phyloP scores from a whole-genome alignment of 2,888 invertebrate species.

The Tetramorium bicarinatum region DNA sequence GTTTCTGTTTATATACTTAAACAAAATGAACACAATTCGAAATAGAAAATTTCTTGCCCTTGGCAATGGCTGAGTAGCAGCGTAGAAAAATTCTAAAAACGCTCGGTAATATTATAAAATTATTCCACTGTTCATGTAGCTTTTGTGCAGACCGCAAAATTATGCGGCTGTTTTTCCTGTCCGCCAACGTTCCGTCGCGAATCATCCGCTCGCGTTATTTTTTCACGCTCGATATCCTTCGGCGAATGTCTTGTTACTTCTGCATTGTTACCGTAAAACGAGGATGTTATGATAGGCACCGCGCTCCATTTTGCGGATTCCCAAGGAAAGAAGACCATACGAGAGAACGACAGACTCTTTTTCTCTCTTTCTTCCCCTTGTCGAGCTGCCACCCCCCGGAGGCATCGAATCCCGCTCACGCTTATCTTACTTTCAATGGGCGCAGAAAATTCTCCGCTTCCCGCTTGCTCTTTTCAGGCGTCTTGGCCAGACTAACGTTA shows the following conservation, averaged over 20 bases:
- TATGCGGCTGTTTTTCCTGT: conserved; percentile 52
- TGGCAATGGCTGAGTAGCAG: neutral
- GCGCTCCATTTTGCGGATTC: conserved; percentile 67
- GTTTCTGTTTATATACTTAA: neutral
- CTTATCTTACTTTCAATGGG: conserved; percentile 73
- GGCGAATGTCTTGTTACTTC: conserved; percentile 69
- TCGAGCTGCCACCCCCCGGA: conserved; percentile 31
- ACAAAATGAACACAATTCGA: neutral
- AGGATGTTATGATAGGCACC: conserved; percentile 73
- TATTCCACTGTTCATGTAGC: conserved; percentile 12
- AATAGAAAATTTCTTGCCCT: neutral
- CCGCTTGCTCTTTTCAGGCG: conserved; percentile 72
- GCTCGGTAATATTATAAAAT: conserved; percentile 42
- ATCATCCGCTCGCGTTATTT: conserved; percentile 49
- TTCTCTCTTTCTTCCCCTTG: neutral
- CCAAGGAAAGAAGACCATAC: conserved; percentile 19
- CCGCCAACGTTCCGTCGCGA: conserved; percentile 32
- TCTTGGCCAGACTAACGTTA: conserved; percentile 62
- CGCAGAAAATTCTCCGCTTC: conserved; percentile 64
- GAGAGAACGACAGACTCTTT: conserved; percentile 11
- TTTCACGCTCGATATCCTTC: conserved; percentile 61
- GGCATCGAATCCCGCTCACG: conserved; percentile 70
- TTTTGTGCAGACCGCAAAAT: conserved; percentile 28
- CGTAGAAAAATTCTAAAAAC: conserved; percentile 35
- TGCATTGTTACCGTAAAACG: conserved; percentile 70